Base-by-base conservation (phyloP, 2,888 invertebrate species). In the Hoplodrina blanda region DNA sequence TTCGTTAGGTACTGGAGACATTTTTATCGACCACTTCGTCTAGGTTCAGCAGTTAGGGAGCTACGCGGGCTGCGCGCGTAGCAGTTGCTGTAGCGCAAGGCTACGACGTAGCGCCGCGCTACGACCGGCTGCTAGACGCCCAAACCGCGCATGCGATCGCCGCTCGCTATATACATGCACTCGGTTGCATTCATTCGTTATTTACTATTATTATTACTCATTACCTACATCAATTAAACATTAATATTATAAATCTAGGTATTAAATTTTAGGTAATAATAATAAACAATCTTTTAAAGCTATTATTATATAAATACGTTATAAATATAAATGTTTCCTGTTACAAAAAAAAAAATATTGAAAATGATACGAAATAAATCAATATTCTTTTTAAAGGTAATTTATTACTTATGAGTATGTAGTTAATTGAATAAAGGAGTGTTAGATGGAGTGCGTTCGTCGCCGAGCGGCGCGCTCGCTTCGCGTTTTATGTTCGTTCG, bases 241-340 rank as follows among this genome's bases (percentile, higher is more conserved):
- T 95, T 95, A 94, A 93, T 95, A 95, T 94, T 94, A 96, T 95
- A 94, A 95, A 93, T 92, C 90, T 95, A 96, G 96, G 91, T 96
- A 96, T 95, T 91, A 95, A 96, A 96, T 94, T 96, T 96, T 96
- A 96, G 96, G 95, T 96, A 96, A 95, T 95, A 95, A 95, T 94
- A 96, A 95, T 95, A 95, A 96, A 96, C 96, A 96, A 96, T 95
- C 96, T 96, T 96, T 96, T 96, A 95, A 96, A 96, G 95, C 96
- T 96, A 95, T 95, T 95, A 96, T 96, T 95, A 96, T 96, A 96
- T 95, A 96, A 96, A 96, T 96, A 96, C 96, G 96, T 96, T 96
- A 96, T 96, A 93, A 95, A 95, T 94, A 96, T 96, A 95, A 96
- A 96, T 96, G 96, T 96, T 96, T 96, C 96, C 96, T 96, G 96